Percentiles rank a stretch among this genome's conserved stretches.
Evolutionary conservation across 2,113 vertebrate species (phyloP).

Genomic region (Bujurquina vittata): DNA sequence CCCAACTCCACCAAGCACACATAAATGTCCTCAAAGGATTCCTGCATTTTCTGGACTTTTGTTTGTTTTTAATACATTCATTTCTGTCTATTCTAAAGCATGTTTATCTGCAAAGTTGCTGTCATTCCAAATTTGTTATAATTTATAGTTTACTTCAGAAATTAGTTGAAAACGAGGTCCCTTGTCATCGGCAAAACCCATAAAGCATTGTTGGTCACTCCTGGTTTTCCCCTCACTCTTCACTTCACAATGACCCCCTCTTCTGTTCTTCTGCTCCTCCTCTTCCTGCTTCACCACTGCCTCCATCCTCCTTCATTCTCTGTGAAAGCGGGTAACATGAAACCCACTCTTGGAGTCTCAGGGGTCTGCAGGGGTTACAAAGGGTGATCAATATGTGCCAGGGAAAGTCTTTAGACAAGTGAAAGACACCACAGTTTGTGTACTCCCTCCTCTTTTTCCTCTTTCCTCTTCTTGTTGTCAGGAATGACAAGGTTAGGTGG

Average conservation of each 20-base stretch:
- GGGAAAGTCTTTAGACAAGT: slow-evolving; percentile 76
- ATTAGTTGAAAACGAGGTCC: neutral
- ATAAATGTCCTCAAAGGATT: neutral
- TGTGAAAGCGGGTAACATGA: slow-evolving; percentile 70
- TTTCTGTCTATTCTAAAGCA: neutral
- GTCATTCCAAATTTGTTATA: neutral
- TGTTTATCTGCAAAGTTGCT: neutral
- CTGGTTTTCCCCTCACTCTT: slow-evolving; percentile 33
- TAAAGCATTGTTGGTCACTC: slow-evolving; percentile 21
- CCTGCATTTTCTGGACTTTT: neutral
- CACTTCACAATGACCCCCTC: slow-evolving; percentile 45
- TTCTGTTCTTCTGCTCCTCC: slow-evolving; percentile 46
- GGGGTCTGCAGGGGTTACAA: slow-evolving; percentile 66
- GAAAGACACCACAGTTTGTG: slow-evolving; percentile 70
- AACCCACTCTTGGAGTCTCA: slow-evolving; percentile 55
- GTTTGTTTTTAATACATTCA: neutral
- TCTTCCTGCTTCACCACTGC: slow-evolving; percentile 47
- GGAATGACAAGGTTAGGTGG: slow-evolving; percentile 64
- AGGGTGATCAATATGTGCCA: slow-evolving; percentile 77
- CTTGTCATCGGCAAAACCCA: neutral
- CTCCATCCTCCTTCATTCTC: slow-evolving; percentile 57
- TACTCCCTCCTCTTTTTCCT: slow-evolving; percentile 47
- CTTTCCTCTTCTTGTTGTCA: slow-evolving; percentile 48
- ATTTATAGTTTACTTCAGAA: neutral
- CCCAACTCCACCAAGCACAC: slow-evolving; percentile 2